phyloP scores from a whole-genome alignment of 1,140 invertebrate genomes.

The Drosophila leontia region DNA sequence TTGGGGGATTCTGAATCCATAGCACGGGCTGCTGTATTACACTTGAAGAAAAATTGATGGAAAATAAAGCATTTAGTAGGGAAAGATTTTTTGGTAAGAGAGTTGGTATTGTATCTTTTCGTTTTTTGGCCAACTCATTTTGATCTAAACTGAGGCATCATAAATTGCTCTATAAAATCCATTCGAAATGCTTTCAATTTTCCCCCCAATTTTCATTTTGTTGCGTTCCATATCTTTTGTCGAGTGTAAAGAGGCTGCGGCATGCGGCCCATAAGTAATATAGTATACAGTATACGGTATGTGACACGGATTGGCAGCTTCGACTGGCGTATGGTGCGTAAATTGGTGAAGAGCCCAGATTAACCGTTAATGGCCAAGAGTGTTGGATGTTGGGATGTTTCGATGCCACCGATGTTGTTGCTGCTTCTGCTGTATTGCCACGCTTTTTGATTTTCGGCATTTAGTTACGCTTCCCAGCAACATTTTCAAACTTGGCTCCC shows the following conservation, averaged over 20 bases:
- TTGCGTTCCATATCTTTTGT: slow-evolving; percentile 19
- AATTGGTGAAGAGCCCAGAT: slow-evolving; percentile 64
- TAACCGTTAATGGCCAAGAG: slow-evolving; percentile 76
- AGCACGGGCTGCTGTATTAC: background rate
- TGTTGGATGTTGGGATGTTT: slow-evolving; percentile 18
- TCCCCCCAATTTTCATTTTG: slow-evolving; percentile 13
- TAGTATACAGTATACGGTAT: slow-evolving; percentile 30
- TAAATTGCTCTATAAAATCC: slow-evolving; percentile 1
- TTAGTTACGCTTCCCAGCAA: slow-evolving; percentile 42
- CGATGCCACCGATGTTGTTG: slow-evolving; percentile 15
- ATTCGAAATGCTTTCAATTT: slow-evolving; percentile 46
- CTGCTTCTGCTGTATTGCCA: slow-evolving; percentile 39
- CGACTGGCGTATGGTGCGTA: slow-evolving; percentile 41
- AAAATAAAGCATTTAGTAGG: too few species aligned
- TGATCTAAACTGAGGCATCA: background rate
- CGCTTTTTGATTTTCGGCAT: slow-evolving; percentile 78
- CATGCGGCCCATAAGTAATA: slow-evolving; percentile 38
- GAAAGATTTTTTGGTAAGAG: background rate
- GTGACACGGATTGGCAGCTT: slow-evolving; percentile 56
- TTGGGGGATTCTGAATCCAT: slow-evolving; percentile 30
- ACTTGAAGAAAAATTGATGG: background rate
- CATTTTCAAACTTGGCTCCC: slow-evolving; percentile 29
- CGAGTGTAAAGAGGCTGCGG: slow-evolving; percentile 34
- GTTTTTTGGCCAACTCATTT: background rate
- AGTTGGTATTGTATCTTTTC: background rate